A percentile compares a stretch with the other conserved stretches of the same genome.
Conservation (phyloP, 2,797 vertebrate genomes). For the Emys orbicularis region DNA sequence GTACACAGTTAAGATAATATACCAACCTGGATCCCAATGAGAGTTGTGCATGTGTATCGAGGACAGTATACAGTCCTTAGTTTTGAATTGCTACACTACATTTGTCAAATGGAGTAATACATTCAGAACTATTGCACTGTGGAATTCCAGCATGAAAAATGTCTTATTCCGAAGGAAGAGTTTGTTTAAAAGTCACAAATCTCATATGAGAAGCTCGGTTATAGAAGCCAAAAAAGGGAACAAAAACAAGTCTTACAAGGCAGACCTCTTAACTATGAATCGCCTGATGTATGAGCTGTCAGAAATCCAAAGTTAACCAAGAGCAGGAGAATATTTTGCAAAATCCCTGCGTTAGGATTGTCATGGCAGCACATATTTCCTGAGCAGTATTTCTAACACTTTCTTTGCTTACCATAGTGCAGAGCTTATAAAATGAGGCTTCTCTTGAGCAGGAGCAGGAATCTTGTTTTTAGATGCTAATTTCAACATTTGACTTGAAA, state of each 20-base stretch:
- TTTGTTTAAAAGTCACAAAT: conserved; percentile 56
- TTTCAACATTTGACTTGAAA: not conserved
- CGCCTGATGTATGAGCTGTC: conserved; percentile 54
- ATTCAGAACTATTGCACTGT: not conserved
- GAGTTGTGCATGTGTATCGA: conserved; percentile 25
- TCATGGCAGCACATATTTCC: conserved; percentile 57
- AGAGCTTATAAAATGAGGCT: conserved; percentile 5
- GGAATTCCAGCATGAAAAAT: conserved; percentile 63
- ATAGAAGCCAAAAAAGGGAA: conserved; percentile 69
- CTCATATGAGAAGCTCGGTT: conserved; percentile 50
- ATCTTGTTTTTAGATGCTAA: not conserved
- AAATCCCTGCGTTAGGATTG: conserved; percentile 49
- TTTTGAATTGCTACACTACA: conserved; percentile 35
- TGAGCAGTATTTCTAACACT: conserved; percentile 55
- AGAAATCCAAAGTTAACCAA: conserved; percentile 66
- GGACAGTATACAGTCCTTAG: conserved; percentile 39
- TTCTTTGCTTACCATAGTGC: conserved; percentile 1
- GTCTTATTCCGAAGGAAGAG: conserved; percentile 59
- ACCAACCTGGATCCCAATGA: not conserved
- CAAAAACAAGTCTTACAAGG: conserved; percentile 51
- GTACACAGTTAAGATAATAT: not conserved
- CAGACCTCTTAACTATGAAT: conserved; percentile 42
- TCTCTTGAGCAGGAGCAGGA: not conserved
- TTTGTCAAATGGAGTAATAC: conserved; percentile 59
- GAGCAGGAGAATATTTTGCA: conserved; percentile 51